Evolutionary conservation across 2,113 vertebrate species (phyloP).

Genomic region (Rhinolophus ferrumequinum): DNA sequence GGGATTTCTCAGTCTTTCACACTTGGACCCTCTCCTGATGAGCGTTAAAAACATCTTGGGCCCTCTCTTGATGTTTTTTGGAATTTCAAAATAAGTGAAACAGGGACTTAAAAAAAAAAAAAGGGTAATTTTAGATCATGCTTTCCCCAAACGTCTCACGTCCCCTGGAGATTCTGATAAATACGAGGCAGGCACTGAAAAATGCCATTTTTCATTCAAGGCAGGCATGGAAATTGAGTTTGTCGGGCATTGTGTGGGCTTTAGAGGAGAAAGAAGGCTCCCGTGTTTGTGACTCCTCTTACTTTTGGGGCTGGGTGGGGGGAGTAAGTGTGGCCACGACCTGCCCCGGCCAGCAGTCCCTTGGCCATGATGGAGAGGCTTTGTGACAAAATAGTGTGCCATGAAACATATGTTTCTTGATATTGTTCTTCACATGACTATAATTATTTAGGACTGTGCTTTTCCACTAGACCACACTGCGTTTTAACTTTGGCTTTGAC

Average conservation of each 20-base stretch:
- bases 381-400: background rate
- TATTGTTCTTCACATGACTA: background rate
- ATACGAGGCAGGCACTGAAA: background rate
- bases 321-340: background rate
- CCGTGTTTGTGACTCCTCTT: background rate
- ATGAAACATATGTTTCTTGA: accelerated
- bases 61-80: background rate
- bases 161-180: background rate
- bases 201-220: constrained; percentile 47
- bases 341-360: background rate
- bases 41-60: background rate
- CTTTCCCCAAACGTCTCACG: background rate
- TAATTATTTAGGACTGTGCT: background rate
- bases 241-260: background rate
- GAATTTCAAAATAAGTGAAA: constrained; percentile 64
- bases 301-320: accelerated
- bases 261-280: background rate
- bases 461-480: background rate
- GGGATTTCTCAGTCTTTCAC: background rate
- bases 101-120: constrained; percentile 37
- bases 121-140: constrained; percentile 3
- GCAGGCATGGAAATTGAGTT: constrained; percentile 39
- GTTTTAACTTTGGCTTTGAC: background rate
- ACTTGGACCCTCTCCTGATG: background rate
- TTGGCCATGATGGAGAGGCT: background rate